Evolutionary conservation across 2,888 invertebrate species (phyloP).

Genomic region (Anagyrus pseudococci): DNA sequence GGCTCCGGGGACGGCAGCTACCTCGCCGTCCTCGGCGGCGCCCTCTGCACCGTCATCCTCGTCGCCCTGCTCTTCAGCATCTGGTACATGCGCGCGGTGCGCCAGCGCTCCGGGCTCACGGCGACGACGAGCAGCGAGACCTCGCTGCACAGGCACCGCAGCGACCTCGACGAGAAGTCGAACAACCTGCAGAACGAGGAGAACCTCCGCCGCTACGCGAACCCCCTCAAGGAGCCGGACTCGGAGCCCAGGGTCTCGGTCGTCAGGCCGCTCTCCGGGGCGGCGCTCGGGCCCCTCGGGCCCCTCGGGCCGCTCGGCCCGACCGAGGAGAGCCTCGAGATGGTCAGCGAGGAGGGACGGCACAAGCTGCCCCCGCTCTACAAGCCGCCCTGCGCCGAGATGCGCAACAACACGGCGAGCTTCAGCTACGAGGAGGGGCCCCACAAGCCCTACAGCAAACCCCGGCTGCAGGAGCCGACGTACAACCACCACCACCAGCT

Average conservation of each 20-base stretch:
- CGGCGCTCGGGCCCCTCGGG: constrained; percentile 56
- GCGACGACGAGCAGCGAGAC: constrained; percentile 60
- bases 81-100: constrained; percentile 52
- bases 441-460: constrained; percentile 59
- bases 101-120: constrained; percentile 54
- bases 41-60: constrained; percentile 51
- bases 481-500: constrained; percentile 46
- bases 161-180: constrained; percentile 79
- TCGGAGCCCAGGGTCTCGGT: constrained; percentile 65
- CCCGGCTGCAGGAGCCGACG: constrained; percentile 55
- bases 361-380: constrained; percentile 69
- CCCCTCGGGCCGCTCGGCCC: constrained; percentile 60
- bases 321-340: constrained; percentile 70
- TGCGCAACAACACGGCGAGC: constrained; percentile 82
- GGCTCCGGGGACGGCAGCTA: constrained; percentile 46
- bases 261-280: constrained; percentile 61
- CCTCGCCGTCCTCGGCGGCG: constrained; percentile 54
- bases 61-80: constrained; percentile 52
- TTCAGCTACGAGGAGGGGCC: constrained; percentile 58
- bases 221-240: constrained; percentile 75
- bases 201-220: constrained; percentile 82
- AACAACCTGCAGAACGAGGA: constrained; percentile 92
- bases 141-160: constrained; percentile 67
- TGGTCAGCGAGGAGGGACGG: constrained; percentile 67
- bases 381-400: constrained; percentile 85